Percentiles rank a stretch among this genome's conserved stretches.
Evolutionary conservation across 2,888 invertebrate species (phyloP).

Genomic region (Crioceris asparagi): DNA sequence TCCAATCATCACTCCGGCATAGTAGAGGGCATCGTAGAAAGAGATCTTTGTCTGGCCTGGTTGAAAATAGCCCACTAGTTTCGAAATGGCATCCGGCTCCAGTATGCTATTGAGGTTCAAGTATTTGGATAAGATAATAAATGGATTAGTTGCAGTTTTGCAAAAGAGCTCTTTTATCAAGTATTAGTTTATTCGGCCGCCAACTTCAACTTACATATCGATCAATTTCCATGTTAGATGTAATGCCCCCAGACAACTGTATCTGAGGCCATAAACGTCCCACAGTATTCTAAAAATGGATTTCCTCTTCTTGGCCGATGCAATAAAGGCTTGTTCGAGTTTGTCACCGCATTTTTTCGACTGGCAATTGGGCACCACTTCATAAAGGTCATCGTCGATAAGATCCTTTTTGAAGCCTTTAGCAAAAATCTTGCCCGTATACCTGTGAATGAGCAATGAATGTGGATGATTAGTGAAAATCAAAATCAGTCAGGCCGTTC

Average conservation of each 20-base stretch:
- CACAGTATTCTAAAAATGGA: slow-evolving; percentile 22
- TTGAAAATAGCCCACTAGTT: slow-evolving; percentile 57
- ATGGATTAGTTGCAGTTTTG: too few relatives aligned
- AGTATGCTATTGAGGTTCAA: too few relatives aligned
- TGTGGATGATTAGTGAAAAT: too few relatives aligned
- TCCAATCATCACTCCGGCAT: slow-evolving; percentile 54
- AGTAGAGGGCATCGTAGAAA: slow-evolving; percentile 51
- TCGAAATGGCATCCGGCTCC: slow-evolving; percentile 54
- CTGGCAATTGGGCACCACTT: slow-evolving; percentile 39
- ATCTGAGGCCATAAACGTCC: slow-evolving; percentile 22
- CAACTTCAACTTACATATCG: slow-evolving; percentile 16
- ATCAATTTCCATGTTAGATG: slow-evolving; percentile 17
- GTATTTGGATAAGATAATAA: too few relatives aligned
- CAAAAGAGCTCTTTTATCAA: too few relatives aligned
- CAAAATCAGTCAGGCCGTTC: too few relatives aligned
- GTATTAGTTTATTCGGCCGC: too few relatives aligned
- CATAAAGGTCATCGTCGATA: slow-evolving; percentile 49
- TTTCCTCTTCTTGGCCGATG: slow-evolving; percentile 18
- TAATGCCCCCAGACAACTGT: slow-evolving; percentile 17
- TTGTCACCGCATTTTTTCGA: slow-evolving; percentile 25
- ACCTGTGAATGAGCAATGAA: slow-evolving; percentile 46
- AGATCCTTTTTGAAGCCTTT: slow-evolving; percentile 52
- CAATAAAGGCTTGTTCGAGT: slow-evolving; percentile 31
- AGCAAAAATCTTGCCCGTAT: slow-evolving; percentile 54
- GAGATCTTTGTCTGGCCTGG: slow-evolving; percentile 41